Percentiles rank a stretch among this genome's conserved stretches.
These are phyloP conservation scores for Byasa hedistus DNA, from an alignment of 2,888 invertebrate genomes.

Conservation along the genomic window DNA sequence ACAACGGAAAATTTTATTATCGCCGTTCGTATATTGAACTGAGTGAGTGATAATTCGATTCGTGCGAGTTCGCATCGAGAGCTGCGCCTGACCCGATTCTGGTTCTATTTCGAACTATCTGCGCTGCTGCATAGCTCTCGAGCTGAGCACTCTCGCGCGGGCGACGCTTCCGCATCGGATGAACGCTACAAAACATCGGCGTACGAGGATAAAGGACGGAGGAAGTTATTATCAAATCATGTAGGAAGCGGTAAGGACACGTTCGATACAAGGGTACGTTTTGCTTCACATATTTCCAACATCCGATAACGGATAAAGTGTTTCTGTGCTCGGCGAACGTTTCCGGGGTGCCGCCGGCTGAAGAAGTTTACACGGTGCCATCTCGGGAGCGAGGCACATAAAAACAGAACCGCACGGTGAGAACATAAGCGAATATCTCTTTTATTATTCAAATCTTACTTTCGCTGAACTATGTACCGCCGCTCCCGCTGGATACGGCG, in stretches of 20 bases:
- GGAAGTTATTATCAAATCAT: conserved; percentile 76
- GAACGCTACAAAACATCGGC: conserved; percentile 62
- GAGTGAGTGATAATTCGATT: conserved; percentile 43
- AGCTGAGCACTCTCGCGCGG: conserved; percentile 7
- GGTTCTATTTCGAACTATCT: conserved; percentile 56
- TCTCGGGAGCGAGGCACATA: conserved; percentile 45
- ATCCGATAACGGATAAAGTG: conserved; percentile 33
- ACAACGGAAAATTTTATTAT: conserved; percentile 57
- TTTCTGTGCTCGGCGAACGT: conserved; percentile 37
- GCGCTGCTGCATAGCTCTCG: conserved; percentile 34
- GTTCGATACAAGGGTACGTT: conserved; percentile 39
- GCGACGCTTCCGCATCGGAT: conserved; percentile 57
- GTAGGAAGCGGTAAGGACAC: conserved; percentile 65
- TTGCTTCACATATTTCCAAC: conserved; percentile 42
- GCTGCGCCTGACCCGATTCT: conserved; percentile 57
- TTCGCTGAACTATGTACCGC: conserved; percentile 63
- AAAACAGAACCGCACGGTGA: conserved; percentile 56
- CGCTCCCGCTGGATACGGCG: conserved; percentile 55
- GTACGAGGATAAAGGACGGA: conserved; percentile 68
- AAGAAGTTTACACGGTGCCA: conserved; percentile 50
- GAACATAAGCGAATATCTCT: conserved; percentile 62
- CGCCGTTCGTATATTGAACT: conserved; percentile 45
- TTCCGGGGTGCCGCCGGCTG: conserved; percentile 42
- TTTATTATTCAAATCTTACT: conserved; percentile 73
- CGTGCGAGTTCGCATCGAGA: conserved; percentile 42